phyloP scores from a whole-genome alignment of 2,113 vertebrate species.

The Osmerus eperlanus region DNA sequence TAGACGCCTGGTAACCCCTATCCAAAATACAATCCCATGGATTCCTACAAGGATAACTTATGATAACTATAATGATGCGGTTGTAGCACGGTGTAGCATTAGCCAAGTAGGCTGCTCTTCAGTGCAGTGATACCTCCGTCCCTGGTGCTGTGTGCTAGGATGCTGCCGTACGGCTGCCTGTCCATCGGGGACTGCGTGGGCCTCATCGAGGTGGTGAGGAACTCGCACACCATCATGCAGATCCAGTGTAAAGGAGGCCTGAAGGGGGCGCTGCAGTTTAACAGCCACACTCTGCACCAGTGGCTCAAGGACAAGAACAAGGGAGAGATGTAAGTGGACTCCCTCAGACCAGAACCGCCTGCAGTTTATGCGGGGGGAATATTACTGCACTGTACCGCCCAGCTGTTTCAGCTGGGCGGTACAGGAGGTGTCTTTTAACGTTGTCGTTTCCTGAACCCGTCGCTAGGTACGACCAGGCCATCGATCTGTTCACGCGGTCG shows the following conservation, averaged over 20 bases:
- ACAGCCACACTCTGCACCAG: conserved; percentile 95
- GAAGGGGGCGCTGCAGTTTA: conserved; percentile 96
- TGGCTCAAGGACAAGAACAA: conserved; percentile 99
- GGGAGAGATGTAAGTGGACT: conserved; percentile 89
- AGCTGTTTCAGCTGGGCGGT: not conserved
- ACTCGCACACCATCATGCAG: conserved; percentile 98
- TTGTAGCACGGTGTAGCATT: too few species aligned
- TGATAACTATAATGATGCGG: too few species aligned
- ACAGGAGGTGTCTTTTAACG: not conserved
- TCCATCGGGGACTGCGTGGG: conserved; percentile 98
- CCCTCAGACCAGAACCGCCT: not conserved
- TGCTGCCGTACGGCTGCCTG: conserved; percentile 96
- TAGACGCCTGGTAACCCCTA: too few species aligned
- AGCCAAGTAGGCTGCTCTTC: too few species aligned
- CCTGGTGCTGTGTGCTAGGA: conserved; percentile 70
- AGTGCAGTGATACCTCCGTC: not conserved
- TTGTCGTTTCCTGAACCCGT: not conserved
- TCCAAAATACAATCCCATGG: too few species aligned
- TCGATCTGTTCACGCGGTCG: conserved; percentile 94
- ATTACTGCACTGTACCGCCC: not conserved
- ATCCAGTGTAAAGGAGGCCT: conserved; percentile 98
- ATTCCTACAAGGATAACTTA: too few species aligned
- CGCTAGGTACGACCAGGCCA: conserved; percentile 91
- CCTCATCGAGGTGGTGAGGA: conserved; percentile 95
- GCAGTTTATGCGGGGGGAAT: not conserved